These are phyloP conservation scores for Orcinus orca DNA, from an alignment of 2,113 vertebrate species.

Conservation along the genomic window DNA sequence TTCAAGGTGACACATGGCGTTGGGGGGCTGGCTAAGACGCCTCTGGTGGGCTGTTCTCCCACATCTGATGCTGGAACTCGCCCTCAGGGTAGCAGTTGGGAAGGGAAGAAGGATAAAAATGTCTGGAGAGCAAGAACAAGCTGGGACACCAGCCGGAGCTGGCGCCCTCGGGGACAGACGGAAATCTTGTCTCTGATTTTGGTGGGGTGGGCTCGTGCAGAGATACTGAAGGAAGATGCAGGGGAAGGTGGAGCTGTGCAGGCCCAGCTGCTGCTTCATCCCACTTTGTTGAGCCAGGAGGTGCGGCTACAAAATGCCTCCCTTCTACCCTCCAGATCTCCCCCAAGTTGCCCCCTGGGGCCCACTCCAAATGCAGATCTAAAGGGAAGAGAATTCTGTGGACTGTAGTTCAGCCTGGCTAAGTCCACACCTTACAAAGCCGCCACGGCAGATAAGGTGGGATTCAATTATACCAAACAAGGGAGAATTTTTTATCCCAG, in stretches of 20 bases:
- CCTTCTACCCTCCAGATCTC: background rate
- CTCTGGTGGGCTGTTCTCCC: background rate
- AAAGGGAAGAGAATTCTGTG: background rate
- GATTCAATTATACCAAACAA: background rate
- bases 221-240: background rate
- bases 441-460: background rate
- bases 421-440: background rate
- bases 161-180: background rate
- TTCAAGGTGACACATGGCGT: accelerated
- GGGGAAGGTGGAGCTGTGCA: background rate
- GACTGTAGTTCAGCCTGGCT: background rate
- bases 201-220: accelerated
- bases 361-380: background rate
- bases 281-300: background rate
- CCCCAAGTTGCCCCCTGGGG: background rate
- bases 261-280: background rate
- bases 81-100: background rate
- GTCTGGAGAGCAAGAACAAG: background rate
- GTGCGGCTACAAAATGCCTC: accelerated
- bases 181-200: background rate
- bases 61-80: background rate
- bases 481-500: background rate
- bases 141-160: accelerated
- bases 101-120: background rate
- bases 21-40: too few relatives aligned